Conservation (phyloP, 2,113 vertebrate species). For the Cygnus buccinator region DNA sequence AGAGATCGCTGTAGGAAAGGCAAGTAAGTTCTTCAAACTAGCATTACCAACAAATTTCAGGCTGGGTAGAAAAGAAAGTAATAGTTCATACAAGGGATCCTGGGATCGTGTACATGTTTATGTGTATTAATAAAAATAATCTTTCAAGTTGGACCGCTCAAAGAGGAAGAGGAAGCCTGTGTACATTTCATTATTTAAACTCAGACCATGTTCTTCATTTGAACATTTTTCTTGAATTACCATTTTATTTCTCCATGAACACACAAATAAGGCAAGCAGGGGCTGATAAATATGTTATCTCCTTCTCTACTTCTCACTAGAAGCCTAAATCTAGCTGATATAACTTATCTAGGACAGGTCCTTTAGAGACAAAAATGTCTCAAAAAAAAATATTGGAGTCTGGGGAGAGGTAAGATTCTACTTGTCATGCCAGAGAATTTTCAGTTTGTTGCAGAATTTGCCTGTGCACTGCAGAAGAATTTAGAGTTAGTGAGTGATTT, state of each 20-base stretch:
- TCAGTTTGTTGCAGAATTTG: not conserved
- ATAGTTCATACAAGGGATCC: not conserved
- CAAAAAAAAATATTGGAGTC: not conserved
- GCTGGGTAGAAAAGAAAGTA: not conserved
- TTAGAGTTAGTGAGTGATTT: not conserved
- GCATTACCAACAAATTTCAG: not conserved
- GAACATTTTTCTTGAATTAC: not conserved
- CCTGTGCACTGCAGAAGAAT: not conserved
- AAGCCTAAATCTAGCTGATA: not conserved
- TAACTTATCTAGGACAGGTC: not conserved
- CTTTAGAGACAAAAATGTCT: not conserved
- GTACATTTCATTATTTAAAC: not conserved
- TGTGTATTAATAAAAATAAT: not conserved
- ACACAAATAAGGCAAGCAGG: not conserved
- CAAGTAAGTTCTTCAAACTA: not conserved
- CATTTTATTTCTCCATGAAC: not conserved
- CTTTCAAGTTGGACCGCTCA: not conserved
- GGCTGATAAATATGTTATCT: not conserved
- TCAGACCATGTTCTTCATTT: not conserved
- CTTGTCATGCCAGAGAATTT: not conserved
- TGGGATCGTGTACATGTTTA: not conserved
- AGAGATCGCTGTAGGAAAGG: not conserved
- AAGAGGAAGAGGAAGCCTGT: not conserved
- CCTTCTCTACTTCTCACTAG: not conserved
- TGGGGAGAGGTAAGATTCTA: not conserved